Evolutionary conservation across 1,140 invertebrate species (phyloP).

Genomic region (Caenorhabditis latens): DNA sequence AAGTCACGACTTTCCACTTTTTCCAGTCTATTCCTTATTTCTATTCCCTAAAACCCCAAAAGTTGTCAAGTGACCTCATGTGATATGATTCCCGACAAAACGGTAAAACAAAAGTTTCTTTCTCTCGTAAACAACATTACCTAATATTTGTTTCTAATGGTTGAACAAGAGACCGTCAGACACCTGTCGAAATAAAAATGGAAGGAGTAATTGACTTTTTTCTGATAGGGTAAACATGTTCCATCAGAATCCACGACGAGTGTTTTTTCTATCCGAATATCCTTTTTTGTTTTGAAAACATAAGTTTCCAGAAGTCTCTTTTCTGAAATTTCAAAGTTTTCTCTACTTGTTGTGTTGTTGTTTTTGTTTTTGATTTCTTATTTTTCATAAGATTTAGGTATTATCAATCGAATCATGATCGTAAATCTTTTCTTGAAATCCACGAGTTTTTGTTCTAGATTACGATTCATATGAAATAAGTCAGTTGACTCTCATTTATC

Average conservation of each 20-base stretch:
- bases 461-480: background rate
- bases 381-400: background rate
- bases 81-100: conserved; percentile 23
- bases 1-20: background rate
- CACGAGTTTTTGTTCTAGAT: no score
- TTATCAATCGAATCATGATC: background rate
- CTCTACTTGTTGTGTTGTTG: background rate
- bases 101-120: conserved; percentile 12
- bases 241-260: no score
- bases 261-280: no score
- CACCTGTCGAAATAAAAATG: background rate
- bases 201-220: no score
- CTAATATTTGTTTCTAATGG: conserved; percentile 35
- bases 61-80: conserved; percentile 32
- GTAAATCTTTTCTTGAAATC: background rate
- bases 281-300: no score
- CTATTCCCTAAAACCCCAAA: background rate
- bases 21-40: background rate
- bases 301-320: background rate
- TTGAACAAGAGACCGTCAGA: background rate
- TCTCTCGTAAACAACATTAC: background rate
- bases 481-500: conserved; percentile 12
- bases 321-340: background rate
- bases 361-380: background rate
- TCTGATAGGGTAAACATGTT: no score